Evolutionary conservation across 2,797 vertebrate species (phyloP), one percentile per base, ranked within the genome.

Genomic region (Lutjanus argentimaculatus): DNA sequence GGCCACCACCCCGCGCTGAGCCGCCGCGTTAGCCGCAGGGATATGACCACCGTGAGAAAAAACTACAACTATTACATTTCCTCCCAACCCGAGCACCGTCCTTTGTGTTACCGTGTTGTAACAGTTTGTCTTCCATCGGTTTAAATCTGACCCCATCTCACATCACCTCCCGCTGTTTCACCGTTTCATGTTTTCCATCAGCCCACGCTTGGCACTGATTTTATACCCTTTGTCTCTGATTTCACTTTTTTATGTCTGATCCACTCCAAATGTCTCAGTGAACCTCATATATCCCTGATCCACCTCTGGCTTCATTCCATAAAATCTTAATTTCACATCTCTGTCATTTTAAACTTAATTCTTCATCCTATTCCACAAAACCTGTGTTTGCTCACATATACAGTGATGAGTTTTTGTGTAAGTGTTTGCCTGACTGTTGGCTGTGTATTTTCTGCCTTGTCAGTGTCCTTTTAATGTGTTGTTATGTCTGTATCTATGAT

Each of bases 1-100:
- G 86, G 80, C 59, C 75, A 43, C 71, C 82, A 17, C 7, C 66
- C 71, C 14, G 14, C 86, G 53, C 78, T 49, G 79, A 83, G 79
- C 56, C 83, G 49, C 82, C 92, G 83, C 46, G 75, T 88, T 89
- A 91, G 91, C 88, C 91, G 92, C 87, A 82, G 91, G 75, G 92
- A 92, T 79, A 58, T 76, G 85, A 88, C 67, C 77, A 88, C 77
- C 6, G 92, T 94, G 92, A 94, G 93, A 45, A 86, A 74, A 62
- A 74, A 61, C 16, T 59, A 30, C 43, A 46, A 77, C 71, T 75
- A 22, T 30, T 63, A 45, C 59, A 49, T 51, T 36, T 21, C 58
- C 59, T 36, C 55, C 77, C 43, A 63, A 59, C 70, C 71, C 48
- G 51, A 76, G 65, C 30, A 7, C 19, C 72, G 75, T 64, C 62